phyloP scores from a whole-genome alignment of 64 coral and sea anemone genomes.

The Pocillopora damicornis region DNA sequence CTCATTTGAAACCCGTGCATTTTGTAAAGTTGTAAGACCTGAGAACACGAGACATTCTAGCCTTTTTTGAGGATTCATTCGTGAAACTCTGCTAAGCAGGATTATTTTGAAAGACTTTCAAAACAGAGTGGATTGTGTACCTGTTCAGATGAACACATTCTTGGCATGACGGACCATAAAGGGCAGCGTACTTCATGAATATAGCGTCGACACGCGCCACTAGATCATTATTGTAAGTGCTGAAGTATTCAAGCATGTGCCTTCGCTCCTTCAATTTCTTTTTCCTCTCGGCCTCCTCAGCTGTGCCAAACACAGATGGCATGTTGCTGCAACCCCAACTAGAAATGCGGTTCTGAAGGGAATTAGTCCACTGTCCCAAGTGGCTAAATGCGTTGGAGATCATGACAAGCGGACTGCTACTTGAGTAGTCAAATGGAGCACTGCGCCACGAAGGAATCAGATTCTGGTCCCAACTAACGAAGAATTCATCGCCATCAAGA shows the following conservation, averaged over 20 bases:
- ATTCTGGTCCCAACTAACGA: constrained; percentile 69
- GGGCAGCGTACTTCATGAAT: constrained; percentile 78
- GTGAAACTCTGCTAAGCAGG: background rate
- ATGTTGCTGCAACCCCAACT: constrained; percentile 11
- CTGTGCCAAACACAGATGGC: constrained; percentile 44
- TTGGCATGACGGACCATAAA: constrained; percentile 53
- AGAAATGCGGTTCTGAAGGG: background rate
- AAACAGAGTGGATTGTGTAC: background rate
- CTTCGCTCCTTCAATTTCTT: constrained; percentile 38
- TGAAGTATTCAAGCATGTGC: constrained; percentile 63
- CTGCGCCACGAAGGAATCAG: constrained; percentile 52
- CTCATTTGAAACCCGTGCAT: constrained; percentile 9
- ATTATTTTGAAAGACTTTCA: background rate
- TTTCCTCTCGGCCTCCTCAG: constrained; percentile 37
- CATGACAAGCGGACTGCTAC: background rate
- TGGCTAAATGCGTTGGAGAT: constrained; percentile 2
- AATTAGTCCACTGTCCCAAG: background rate
- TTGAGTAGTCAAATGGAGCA: constrained; percentile 38
- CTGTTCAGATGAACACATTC: constrained; percentile 57
- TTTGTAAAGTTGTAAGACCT: constrained; percentile 27
- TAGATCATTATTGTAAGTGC: constrained; percentile 64
- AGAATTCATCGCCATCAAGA: constrained; percentile 62
- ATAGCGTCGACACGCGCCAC: constrained; percentile 71
- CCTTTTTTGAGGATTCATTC: too few species aligned
- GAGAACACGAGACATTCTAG: too few species aligned